Conservation (phyloP, 2,113 vertebrate species). For the Oriolus oriolus region DNA sequence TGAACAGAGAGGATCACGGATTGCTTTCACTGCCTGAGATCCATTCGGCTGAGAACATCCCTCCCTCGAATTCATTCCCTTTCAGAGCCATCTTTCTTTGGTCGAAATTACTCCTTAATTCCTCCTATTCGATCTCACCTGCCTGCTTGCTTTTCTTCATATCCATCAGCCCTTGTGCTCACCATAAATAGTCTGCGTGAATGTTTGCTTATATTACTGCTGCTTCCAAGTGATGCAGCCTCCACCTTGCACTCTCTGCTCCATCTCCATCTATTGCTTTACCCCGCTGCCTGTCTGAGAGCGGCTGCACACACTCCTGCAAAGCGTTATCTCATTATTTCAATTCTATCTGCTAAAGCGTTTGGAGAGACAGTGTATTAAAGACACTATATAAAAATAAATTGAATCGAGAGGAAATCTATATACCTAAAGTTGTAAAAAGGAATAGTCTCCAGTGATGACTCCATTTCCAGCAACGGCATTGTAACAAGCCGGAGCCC, state of each 20-base stretch:
- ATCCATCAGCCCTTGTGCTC: slow-evolving; percentile 20
- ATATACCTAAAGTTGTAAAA: slow-evolving; percentile 63
- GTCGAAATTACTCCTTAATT: slow-evolving; percentile 48
- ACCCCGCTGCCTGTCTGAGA: not conserved
- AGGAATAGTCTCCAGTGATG: slow-evolving; percentile 52
- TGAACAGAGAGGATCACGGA: not conserved
- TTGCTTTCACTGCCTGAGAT: not conserved
- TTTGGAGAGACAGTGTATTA: slow-evolving; percentile 62
- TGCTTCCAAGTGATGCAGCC: not conserved
- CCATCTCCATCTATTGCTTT: slow-evolving; percentile 14
- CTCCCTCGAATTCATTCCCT: not conserved
- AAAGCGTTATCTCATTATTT: slow-evolving; percentile 66
- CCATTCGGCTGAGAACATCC: slow-evolving; percentile 14
- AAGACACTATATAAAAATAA: slow-evolving; percentile 67
- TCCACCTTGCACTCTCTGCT: not conserved
- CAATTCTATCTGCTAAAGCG: slow-evolving; percentile 65
- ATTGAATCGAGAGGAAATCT: slow-evolving; percentile 52
- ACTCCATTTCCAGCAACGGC: slow-evolving; percentile 27
- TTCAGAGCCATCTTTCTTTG: not conserved
- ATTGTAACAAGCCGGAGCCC: not conserved
- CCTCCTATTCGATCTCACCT: not conserved
- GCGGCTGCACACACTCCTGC: slow-evolving; percentile 29
- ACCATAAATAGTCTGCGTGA: not conserved
- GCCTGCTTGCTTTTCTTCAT: not conserved
- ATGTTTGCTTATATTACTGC: slow-evolving; percentile 35